A percentile compares a stretch with the other conserved stretches of the same genome.
Conservation (phyloP, 1,140 invertebrate species). For the Trichonephila inaurata region DNA sequence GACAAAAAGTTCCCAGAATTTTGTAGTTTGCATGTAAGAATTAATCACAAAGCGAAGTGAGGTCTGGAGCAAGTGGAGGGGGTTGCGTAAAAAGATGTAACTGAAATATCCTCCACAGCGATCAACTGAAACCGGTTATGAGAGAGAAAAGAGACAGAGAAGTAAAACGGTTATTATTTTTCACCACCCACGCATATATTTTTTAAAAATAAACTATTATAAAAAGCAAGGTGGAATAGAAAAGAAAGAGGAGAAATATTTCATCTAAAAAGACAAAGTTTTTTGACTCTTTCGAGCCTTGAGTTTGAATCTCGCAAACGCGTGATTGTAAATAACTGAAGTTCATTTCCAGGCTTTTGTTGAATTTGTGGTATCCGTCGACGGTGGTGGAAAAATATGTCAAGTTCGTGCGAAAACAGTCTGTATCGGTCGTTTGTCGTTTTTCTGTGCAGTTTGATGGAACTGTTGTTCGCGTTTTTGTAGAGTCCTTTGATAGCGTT, state of each 20-base stretch:
- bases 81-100: neutral
- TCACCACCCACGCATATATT: conserved; percentile 40
- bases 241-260: conserved; percentile 14
- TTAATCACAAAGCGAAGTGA: conserved; percentile 20
- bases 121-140: conserved; percentile 34
- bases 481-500: too few relatives aligned
- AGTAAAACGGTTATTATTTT: conserved; percentile 54
- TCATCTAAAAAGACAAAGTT: conserved; percentile 49
- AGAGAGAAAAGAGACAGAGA: neutral
- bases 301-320: neutral
- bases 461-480: neutral
- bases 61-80: neutral
- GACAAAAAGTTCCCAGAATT: neutral
- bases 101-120: neutral
- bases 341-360: neutral
- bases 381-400: neutral
- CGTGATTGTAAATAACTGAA: neutral
- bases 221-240: neutral
- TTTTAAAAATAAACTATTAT: neutral
- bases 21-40: conserved; percentile 37
- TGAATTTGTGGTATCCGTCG: neutral
- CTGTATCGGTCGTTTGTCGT: neutral
- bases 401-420: neutral
- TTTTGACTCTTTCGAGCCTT: conserved; percentile 36
- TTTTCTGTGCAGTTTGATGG: neutral